phyloP scores from a whole-genome alignment of 2,888 invertebrate species.

The Diarsia brunnea region DNA sequence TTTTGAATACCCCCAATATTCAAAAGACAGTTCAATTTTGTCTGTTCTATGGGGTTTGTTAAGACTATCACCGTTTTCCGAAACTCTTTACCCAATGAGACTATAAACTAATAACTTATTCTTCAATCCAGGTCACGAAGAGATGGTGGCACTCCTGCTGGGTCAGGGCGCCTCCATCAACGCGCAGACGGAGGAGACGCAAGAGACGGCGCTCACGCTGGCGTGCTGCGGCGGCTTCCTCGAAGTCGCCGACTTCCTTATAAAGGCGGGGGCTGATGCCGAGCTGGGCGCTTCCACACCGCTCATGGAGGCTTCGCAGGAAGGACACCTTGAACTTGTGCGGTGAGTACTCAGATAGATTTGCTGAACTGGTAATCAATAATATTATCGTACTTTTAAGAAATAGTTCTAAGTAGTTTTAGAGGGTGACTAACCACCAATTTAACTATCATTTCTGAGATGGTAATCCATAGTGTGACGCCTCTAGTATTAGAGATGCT shows the following conservation, averaged over 20 bases:
- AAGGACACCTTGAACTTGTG: conserved; percentile 98
- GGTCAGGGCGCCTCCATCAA: conserved; percentile 99
- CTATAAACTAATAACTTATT: background rate
- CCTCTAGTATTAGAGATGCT: background rate
- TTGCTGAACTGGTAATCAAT: background rate
- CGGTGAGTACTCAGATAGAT: conserved; percentile 79
- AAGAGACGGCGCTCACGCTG: conserved; percentile 98
- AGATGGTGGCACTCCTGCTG: conserved; percentile 98
- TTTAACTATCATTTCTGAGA: background rate
- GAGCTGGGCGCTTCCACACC: conserved; percentile 99
- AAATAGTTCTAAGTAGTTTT: background rate
- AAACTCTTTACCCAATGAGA: background rate
- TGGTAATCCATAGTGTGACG: background rate
- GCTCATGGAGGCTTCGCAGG: conserved; percentile 99
- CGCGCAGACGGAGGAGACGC: conserved; percentile 99
- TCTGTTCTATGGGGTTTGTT: no score
- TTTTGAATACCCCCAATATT: no score
- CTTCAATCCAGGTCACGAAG: conserved; percentile 95
- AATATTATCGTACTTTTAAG: background rate
- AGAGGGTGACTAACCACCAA: background rate
- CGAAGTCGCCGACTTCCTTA: conserved; percentile 97
- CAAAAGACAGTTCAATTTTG: no score
- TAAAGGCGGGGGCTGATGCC: conserved; percentile 98
- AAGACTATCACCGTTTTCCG: background rate
- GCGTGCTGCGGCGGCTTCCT: conserved; percentile 99